Evolutionary conservation across 2,113 vertebrate genomes (phyloP).

Genomic region (Entosphenus tridentatus): DNA sequence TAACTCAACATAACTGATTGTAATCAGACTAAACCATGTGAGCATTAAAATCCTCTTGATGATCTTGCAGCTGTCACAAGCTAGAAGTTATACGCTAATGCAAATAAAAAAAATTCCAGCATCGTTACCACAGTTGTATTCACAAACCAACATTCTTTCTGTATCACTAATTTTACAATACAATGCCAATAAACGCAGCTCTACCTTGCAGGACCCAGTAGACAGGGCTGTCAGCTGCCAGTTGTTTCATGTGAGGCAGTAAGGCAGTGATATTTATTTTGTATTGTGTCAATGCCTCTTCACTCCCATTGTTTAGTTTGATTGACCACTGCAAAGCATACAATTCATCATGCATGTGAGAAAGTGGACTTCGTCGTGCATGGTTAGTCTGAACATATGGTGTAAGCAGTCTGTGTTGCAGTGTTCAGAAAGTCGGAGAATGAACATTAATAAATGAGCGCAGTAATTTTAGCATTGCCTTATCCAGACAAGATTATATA

Average conservation of each 20-base stretch:
- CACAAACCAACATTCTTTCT: not conserved
- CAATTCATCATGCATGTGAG: slow-evolving; percentile 9
- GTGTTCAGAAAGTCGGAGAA: not conserved
- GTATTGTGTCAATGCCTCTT: slow-evolving; percentile 55
- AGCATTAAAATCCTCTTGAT: no score
- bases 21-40: no score
- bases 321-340: slow-evolving; percentile 61
- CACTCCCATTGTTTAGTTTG: slow-evolving; percentile 68
- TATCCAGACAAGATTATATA: no score
- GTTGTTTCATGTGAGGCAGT: slow-evolving; percentile 40
- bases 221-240: slow-evolving; percentile 51
- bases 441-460: slow-evolving; percentile 29
- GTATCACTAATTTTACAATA: not conserved
- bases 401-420: not conserved
- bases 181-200: slow-evolving; percentile 1
- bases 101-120: no score
- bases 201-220: slow-evolving; percentile 94
- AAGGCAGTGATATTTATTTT: slow-evolving; percentile 61
- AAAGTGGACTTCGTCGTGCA: slow-evolving; percentile 6
- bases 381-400: not conserved
- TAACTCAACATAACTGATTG: no score
- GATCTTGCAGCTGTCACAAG: not conserved
- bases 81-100: no score
- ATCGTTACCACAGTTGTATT: not conserved
- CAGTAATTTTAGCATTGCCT: slow-evolving; percentile 19